Base-by-base conservation (phyloP, 2,113 vertebrate genomes). In the Argyrosomus japonicus region DNA sequence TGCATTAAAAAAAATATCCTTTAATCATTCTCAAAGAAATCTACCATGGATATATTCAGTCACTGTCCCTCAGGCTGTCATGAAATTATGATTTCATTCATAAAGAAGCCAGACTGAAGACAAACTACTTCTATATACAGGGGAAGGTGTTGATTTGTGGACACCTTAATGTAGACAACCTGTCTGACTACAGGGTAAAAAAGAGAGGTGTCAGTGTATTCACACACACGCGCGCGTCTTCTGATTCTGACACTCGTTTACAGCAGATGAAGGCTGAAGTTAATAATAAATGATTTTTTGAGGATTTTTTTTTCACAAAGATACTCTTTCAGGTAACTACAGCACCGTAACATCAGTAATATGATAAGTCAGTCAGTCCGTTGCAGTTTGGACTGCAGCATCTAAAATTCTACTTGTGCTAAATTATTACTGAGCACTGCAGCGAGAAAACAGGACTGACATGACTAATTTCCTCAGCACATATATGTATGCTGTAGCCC, bases 41-140 rank as follows among this genome's bases (percentile, higher is more conserved):
- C 57, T 40, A 45, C 43, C 14, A 21, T 48, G 47, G 29, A 25
- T n/a, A 25, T 23, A 77, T 56, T 56, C 36, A 51, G 47, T 71
- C 43, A 68, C 8, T 73, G 65, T 75, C 18, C 70, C 75, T 72
- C 58, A 18, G 75, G 75, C 62, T 63, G 69, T 47, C 68, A 62
- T 54, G 23, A 86, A 72, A 69, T 69, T 57, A 79, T 82, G 45
- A 70, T 83, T 79, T 79, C 21, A 79, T 45, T 36, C 53, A 75
- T 61, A 47, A 58, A 75, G 75, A 67, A 70, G n/a, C 29, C 56
- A 64, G 27, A 51, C 4, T 23, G 32, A 73, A 78, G 77, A 67
- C 60, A 71, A 53, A 71, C 10, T 65, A 68, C 62, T 48, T 54
- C 69, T 50, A 8, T 19, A n/a, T 57, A 4, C n/a, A 19, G 32